Evolutionary conservation across 2,797 vertebrate species (phyloP).

Genomic region (Tangara arthus): DNA sequence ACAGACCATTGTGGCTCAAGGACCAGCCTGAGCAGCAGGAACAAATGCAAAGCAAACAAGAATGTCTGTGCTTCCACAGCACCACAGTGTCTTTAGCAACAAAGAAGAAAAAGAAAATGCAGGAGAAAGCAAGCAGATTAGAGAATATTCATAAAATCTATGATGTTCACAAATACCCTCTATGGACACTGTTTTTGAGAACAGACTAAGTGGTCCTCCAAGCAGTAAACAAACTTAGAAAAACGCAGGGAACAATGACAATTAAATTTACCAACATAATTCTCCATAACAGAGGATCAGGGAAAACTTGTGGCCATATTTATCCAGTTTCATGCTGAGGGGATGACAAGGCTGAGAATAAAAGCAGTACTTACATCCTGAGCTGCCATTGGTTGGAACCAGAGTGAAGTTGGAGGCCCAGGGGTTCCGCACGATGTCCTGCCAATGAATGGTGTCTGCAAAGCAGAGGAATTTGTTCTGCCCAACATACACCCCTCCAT

Average conservation of each 20-base stretch:
- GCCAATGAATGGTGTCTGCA: slow-evolving; percentile 96
- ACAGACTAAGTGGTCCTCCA: neutral
- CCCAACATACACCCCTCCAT: slow-evolving; percentile 94
- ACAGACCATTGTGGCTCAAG: slow-evolving; percentile 35
- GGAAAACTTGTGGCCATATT: neutral
- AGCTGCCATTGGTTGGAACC: slow-evolving; percentile 93
- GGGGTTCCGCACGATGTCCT: slow-evolving; percentile 92
- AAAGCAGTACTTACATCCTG: slow-evolving; percentile 81
- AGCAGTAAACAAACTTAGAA: neutral
- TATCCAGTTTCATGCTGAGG: neutral
- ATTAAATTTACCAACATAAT: neutral
- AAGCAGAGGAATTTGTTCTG: slow-evolving; percentile 98
- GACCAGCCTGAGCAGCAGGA: slow-evolving; percentile 30
- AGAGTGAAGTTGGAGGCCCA: slow-evolving; percentile 91
- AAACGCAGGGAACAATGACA: neutral
- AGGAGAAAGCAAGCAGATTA: neutral
- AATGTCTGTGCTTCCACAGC: neutral
- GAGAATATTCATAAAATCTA: neutral
- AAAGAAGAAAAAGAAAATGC: neutral
- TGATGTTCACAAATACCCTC: neutral
- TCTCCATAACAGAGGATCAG: neutral
- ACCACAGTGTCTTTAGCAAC: slow-evolving; percentile 5
- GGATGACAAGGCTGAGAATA: neutral
- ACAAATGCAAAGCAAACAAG: slow-evolving; percentile 48
- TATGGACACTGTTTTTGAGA: neutral